phyloP scores from a whole-genome alignment of 2,888 invertebrate genomes.

The Apodemia mormo region DNA sequence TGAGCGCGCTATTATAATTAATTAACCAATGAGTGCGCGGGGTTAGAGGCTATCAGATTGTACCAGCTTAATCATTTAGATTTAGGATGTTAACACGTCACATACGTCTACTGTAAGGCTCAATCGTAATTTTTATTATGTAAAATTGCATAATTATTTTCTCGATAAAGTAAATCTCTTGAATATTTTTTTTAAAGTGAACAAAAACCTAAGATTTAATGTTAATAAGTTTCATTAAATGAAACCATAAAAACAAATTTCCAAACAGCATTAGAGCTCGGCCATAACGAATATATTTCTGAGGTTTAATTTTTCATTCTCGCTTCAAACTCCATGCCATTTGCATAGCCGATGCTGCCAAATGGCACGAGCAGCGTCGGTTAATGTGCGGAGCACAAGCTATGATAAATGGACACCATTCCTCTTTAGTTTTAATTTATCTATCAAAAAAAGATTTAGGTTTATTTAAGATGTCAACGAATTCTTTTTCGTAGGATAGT shows the following conservation, averaged over 20 bases:
- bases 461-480: conserved; percentile 16
- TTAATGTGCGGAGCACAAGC: conserved; percentile 36
- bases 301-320: conserved; percentile 29
- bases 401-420: conserved; percentile 36
- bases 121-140: too few species aligned
- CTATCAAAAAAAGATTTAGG: conserved; percentile 21
- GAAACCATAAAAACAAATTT: background rate
- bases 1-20: too few species aligned
- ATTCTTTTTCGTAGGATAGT: background rate
- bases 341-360: conserved; percentile 37
- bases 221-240: background rate
- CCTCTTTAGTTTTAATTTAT: conserved; percentile 31
- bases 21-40: too few species aligned
- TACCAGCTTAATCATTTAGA: too few species aligned
- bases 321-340: conserved; percentile 36
- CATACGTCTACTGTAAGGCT: too few species aligned
- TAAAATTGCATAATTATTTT: too few species aligned
- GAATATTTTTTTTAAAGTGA: too few species aligned
- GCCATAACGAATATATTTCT: conserved; percentile 13
- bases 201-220: too few species aligned
- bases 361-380: conserved; percentile 38
- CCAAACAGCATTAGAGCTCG: conserved; percentile 3
- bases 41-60: too few species aligned
- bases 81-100: too few species aligned
- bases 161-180: too few species aligned